Percentiles rank a stretch among this genome's conserved stretches.
Conservation (phyloP, 30 jellyfish, hydroid and myxozoan species). For the Turritopsis rubra region DNA sequence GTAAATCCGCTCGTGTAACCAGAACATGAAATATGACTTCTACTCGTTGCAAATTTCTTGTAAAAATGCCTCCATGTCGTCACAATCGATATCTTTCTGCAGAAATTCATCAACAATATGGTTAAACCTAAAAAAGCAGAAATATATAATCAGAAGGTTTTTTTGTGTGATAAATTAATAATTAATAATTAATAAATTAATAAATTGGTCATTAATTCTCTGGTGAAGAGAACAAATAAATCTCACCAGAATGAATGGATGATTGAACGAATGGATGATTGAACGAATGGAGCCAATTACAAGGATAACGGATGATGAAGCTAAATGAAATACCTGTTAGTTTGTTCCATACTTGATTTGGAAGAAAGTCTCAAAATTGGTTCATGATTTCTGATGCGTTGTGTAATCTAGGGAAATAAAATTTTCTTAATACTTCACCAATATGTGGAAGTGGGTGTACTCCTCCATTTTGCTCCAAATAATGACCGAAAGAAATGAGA, state of each 20-base stretch:
- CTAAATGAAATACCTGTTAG: not conserved
- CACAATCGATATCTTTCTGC: not conserved
- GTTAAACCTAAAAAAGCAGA: not conserved
- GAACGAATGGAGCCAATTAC: not conserved
- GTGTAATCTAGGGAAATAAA: not conserved
- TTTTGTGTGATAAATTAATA: too few species aligned
- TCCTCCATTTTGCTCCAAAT: too few species aligned
- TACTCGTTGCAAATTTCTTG: not conserved
- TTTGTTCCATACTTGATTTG: not conserved
- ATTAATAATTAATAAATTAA: too few species aligned
- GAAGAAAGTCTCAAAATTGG: constrained; percentile 1
- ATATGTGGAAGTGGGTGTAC: too few species aligned
- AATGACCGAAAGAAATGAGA: too few species aligned
- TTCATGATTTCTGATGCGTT: not conserved
- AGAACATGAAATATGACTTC: not conserved
- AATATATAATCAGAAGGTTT: too few species aligned
- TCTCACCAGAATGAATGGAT: too few species aligned
- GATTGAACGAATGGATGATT: not conserved
- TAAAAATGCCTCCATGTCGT: not conserved
- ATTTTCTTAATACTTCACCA: too few species aligned
- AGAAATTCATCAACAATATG: constrained; percentile 5
- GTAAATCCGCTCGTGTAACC: constrained; percentile 69
- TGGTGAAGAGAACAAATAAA: too few species aligned
- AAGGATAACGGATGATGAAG: not conserved
- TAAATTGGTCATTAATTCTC: not conserved